Base-by-base conservation (phyloP, 2,888 invertebrate genomes). In the Charanyca ferruginea region DNA sequence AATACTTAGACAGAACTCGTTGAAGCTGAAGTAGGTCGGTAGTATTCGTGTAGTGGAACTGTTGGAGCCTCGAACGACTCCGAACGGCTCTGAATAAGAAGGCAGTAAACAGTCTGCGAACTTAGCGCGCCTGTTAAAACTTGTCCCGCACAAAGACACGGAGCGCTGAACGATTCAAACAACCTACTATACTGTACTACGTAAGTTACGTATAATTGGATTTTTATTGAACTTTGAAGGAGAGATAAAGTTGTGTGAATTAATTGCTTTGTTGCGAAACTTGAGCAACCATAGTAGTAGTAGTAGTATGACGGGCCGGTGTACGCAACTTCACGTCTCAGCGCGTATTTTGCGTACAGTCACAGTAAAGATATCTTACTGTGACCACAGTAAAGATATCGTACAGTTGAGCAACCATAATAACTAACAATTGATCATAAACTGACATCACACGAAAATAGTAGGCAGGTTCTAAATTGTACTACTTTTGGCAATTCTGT, bases 81-180 rank as follows among this genome's bases (percentile, higher is more conserved):
- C 35, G 64, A 64, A 47, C 60, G 20, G 32, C 3, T 55, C 45
- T 47, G 74, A 73, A 74, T 68, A 73, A 80, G 73, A 73, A 77
- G 71, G 35, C 72, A 61, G 77, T 72, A 77, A 66, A 76, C 73
- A 73, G 80, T 77, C 79, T 78, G 65, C 44, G 66, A 79, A 81
- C 66, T 81, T 70, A 44, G 68, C 67, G 66, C 60, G 79, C 71
- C 74, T 66, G 81, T 81, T 81, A 79, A 81, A 81, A 81, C 77
- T 81, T 81, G 49, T 48, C 13, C 81, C 52, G 48, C 18, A 3
- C 53, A n/a, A 44, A 55, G 69, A 20, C 48, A 54, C 42, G 25
- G 20, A 22, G 51, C 51, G 9, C 54, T 5, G 42, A 35, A 1
- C 44, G 55, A 59, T 35, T 55, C 59, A 11, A 45, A 35, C 41